Evolutionary conservation across 1,140 invertebrate species (phyloP).

Genomic region (Hyposmocoma kahamanoa): DNA sequence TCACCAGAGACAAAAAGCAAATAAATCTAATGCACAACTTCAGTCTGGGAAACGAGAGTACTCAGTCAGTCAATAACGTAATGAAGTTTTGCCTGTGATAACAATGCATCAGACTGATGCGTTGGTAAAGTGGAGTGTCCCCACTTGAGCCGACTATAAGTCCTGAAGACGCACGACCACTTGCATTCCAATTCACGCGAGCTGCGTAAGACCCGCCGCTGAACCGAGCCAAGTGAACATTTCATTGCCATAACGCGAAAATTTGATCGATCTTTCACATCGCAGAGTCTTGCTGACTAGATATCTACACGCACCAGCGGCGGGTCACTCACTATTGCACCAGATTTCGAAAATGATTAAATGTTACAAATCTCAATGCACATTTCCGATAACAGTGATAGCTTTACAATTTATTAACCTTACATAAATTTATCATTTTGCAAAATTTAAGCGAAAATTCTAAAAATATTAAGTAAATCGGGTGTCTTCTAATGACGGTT

Average conservation of each 20-base stretch:
- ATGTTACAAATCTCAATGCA: slow-evolving; percentile 52
- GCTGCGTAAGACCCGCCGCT: too few species aligned
- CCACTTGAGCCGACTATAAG: too few species aligned
- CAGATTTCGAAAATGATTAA: neutral
- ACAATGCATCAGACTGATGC: too few species aligned
- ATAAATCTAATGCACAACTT: neutral
- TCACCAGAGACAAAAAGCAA: neutral
- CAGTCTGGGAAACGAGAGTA: neutral
- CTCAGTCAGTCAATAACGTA: slow-evolving; percentile 2
- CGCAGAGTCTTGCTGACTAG: neutral
- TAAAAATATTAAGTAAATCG: slow-evolving; percentile 10
- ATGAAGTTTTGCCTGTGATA: neutral
- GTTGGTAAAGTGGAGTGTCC: too few species aligned
- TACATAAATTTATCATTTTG: neutral
- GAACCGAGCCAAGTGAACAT: too few species aligned
- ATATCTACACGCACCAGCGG: neutral
- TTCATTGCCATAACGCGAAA: too few species aligned
- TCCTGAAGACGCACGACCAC: too few species aligned
- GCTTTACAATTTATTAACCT: neutral
- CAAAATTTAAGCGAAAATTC: neutral
- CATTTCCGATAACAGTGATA: slow-evolving; percentile 9
- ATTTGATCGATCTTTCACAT: too few species aligned
- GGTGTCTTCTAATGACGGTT: slow-evolving; percentile 30
- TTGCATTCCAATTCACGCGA: too few species aligned
- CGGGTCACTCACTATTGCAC: neutral